These are phyloP conservation scores for Nesoenas mayeri DNA, from an alignment of 2,113 vertebrate genomes.

Conservation along the genomic window DNA sequence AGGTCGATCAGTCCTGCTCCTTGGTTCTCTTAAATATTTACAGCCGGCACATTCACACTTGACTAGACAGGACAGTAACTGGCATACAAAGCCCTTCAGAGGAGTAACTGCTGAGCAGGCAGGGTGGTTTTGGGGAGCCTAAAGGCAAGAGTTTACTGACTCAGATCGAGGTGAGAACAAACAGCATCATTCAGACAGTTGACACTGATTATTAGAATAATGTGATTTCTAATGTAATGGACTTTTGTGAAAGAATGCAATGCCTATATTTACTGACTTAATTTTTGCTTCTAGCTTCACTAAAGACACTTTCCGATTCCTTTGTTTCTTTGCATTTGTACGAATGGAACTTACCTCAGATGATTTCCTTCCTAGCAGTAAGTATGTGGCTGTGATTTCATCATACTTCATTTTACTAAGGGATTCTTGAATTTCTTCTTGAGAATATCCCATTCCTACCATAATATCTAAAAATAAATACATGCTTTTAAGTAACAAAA, in stretches of 20 bases:
- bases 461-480: slow-evolving; percentile 87
- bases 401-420: slow-evolving; percentile 99
- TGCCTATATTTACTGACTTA: background rate
- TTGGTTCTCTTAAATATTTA: background rate
- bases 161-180: background rate
- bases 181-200: background rate
- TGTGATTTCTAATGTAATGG: background rate
- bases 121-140: background rate
- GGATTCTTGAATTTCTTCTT: slow-evolving; percentile 97
- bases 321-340: background rate
- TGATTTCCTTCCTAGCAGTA: slow-evolving; percentile 93
- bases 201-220: background rate
- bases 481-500: background rate
- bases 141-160: background rate
- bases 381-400: slow-evolving; percentile 96
- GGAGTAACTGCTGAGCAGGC: background rate
- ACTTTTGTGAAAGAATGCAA: background rate
- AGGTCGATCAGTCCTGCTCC: background rate
- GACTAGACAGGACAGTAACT: background rate
- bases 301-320: background rate
- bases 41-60: background rate
- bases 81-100: background rate
- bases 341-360: slow-evolving; percentile 84
- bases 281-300: background rate
- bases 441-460: slow-evolving; percentile 98